A percentile compares a stretch with the other conserved stretches of the same genome.
These are phyloP conservation scores for Erebia aethiops DNA, from an alignment of 2,888 invertebrate genomes.

Conservation along the genomic window DNA sequence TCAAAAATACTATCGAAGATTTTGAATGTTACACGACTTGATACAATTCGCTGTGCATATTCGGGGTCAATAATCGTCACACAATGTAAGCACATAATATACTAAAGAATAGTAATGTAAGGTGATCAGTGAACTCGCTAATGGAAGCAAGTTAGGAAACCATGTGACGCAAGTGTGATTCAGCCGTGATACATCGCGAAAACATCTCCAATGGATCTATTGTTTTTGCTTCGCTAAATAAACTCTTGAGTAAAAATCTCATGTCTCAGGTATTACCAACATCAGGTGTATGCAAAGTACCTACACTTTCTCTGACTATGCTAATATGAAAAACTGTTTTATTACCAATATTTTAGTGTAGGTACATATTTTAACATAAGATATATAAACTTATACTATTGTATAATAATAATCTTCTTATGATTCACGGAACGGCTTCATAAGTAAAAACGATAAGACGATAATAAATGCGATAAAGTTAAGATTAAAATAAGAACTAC, in stretches of 20 bases:
- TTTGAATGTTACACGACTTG: neutral
- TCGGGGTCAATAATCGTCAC: conserved; percentile 49
- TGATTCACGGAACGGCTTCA: neutral
- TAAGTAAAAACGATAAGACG: too few species aligned
- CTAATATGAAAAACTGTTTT: conserved; percentile 12
- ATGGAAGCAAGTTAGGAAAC: conserved; percentile 53
- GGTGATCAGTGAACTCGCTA: conserved; percentile 41
- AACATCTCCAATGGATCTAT: conserved; percentile 51
- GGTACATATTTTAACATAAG: too few species aligned
- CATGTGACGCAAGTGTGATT: conserved; percentile 66
- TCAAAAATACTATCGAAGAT: conserved; percentile 14
- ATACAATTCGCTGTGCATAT: conserved; percentile 1
- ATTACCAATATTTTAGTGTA: too few species aligned
- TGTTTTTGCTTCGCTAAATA: conserved; percentile 52
- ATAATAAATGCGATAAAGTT: neutral
- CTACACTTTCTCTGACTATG: neutral
- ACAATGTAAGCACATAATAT: conserved; percentile 27
- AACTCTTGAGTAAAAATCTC: neutral
- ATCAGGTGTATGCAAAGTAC: too few species aligned
- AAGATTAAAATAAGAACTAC: neutral
- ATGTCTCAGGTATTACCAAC: too few species aligned
- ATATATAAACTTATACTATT: too few species aligned
- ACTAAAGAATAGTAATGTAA: conserved; percentile 16
- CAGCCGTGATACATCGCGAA: conserved; percentile 61
- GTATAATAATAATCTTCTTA: neutral